phyloP scores from a whole-genome alignment of 2,888 invertebrate genomes.

The Diarsia rubi region DNA sequence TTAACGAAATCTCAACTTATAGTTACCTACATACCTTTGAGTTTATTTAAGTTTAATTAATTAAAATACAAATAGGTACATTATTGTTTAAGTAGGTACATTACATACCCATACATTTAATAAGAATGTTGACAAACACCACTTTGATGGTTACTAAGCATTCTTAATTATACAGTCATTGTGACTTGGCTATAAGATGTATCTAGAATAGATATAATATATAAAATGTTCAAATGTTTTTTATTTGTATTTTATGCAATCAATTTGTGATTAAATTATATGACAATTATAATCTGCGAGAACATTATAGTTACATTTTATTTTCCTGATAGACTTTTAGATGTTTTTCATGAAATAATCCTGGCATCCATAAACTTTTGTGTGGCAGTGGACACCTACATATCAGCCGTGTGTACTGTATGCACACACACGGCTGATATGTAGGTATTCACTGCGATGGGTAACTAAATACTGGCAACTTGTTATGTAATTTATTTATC shows the following conservation, averaged over 20 bases:
- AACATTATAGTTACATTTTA: slow-evolving; percentile 50
- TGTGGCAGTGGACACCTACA: too few relatives aligned
- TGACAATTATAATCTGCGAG: slow-evolving; percentile 66
- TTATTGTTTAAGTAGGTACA: slow-evolving; percentile 67
- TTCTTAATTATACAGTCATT: slow-evolving; percentile 59
- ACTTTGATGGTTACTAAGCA: slow-evolving; percentile 51
- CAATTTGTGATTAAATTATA: slow-evolving; percentile 67
- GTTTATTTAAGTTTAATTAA: slow-evolving; percentile 67
- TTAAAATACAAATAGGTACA: slow-evolving; percentile 64
- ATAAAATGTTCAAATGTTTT: slow-evolving; percentile 62
- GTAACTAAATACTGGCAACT: too few relatives aligned
- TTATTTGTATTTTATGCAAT: slow-evolving; percentile 61
- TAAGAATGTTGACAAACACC: slow-evolving; percentile 56
- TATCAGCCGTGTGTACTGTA: too few relatives aligned
- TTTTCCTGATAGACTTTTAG: slow-evolving; percentile 3
- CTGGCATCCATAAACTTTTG: background rate
- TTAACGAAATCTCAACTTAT: slow-evolving; percentile 69
- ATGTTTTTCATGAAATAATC: background rate
- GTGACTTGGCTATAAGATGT: slow-evolving; percentile 55
- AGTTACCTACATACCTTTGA: slow-evolving; percentile 69
- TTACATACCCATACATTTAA: slow-evolving; percentile 46
- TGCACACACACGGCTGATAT: too few relatives aligned
- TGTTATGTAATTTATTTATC: too few relatives aligned
- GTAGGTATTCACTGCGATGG: too few relatives aligned
- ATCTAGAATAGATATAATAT: slow-evolving; percentile 47